Base-by-base conservation (phyloP, 2,113 vertebrate genomes). In the Nyctereutes procyonoides region DNA sequence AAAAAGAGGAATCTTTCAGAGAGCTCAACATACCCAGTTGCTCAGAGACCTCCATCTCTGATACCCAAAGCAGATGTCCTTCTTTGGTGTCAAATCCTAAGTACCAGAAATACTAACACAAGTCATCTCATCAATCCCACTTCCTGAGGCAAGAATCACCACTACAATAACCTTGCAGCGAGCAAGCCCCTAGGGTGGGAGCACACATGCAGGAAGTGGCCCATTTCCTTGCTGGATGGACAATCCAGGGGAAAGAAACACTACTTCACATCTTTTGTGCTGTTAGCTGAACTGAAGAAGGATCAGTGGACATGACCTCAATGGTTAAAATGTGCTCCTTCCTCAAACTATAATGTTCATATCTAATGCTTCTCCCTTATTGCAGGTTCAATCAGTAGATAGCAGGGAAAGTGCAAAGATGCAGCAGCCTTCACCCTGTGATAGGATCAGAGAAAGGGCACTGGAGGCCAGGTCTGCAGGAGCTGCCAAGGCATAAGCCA, bases 1-100 rank as follows among this genome's bases (percentile, higher is more conserved):
- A 87, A 86, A 77, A 94, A 93, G 38, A 89, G 11, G 58, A 14
- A 38, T 14, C 71, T 60, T 71, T 86, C 60, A 35, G 81, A 85
- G 43, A 85, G 55, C 28, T 81, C 38, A 93, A 80, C 53, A n/a
- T 10, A 90, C n/a, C 62, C 16, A 19, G 15, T 20, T 86, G 79
- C 80, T 88, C 65, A 79, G 60, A 73, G 69, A 74, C 80, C 69
- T 63, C 67, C 43, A 74, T 58, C 89, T 95, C 93, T 94, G 84
- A 79, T 76, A 84, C 30, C 35, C 74, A 89, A 87, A 96, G 80
- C 74, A 87, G 43, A 96, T 56, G 60, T 69, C 60, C 76, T 43
- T 87, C 51, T 94, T 56, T 82, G 20, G 32, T 73, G 51, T 85
- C 85, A 92, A 88, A n/a, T 38, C 16, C 88, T 84, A 85, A 76